phyloP scores from a whole-genome alignment of 64 coral and sea anemone species.

The Cladopsammia gracilis region DNA sequence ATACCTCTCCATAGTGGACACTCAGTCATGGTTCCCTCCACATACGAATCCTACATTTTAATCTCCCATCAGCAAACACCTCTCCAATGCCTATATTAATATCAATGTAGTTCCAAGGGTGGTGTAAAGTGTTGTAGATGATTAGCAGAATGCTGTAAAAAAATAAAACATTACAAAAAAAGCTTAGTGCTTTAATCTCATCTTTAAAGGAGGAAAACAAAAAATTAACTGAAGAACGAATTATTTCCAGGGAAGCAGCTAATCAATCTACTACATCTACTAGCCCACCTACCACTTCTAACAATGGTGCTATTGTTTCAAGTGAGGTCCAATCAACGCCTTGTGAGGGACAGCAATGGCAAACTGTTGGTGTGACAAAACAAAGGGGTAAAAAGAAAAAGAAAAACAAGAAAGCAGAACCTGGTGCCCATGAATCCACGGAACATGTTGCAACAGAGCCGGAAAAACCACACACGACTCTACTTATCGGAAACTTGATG shows the following conservation, averaged over 20 bases:
- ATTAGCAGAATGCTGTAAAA: too few species aligned
- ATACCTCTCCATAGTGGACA: too few species aligned
- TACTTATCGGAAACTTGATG: constrained; percentile 25
- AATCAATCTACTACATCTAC: background rate
- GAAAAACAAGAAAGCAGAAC: background rate
- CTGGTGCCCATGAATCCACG: background rate
- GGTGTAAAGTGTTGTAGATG: too few species aligned
- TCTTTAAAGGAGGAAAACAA: too few species aligned
- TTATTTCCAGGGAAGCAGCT: background rate
- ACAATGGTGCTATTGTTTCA: too few species aligned
- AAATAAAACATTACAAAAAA: too few species aligned
- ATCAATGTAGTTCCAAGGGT: too few species aligned
- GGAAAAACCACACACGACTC: constrained; percentile 7
- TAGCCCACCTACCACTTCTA: background rate
- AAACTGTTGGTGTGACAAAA: background rate
- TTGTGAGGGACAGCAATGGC: background rate
- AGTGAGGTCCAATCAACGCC: background rate
- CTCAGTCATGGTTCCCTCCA: too few species aligned
- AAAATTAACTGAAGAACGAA: background rate
- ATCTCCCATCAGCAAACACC: too few species aligned
- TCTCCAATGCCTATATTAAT: too few species aligned
- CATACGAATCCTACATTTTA: too few species aligned
- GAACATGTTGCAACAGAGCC: background rate
- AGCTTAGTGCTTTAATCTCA: too few species aligned
- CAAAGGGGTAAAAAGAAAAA: background rate